phyloP scores from a whole-genome alignment of 37 sponge, comb jelly and placozoan genomes.

The Beroe forskalii region DNA sequence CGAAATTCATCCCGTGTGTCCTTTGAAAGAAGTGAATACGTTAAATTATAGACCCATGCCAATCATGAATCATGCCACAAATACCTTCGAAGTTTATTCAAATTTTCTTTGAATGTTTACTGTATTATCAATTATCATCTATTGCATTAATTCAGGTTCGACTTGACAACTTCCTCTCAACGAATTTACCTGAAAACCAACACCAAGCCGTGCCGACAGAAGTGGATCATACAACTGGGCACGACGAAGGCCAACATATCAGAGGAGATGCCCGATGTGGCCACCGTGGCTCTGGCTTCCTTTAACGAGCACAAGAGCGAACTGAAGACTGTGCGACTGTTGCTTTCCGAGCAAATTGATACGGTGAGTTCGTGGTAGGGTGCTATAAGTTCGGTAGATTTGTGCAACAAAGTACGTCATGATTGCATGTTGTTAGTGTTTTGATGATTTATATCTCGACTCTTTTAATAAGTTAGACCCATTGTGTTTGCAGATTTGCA shows the following conservation, averaged over 20 bases:
- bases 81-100: too few relatives aligned
- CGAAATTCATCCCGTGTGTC: not conserved
- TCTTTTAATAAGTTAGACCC: too few relatives aligned
- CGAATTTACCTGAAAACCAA: slow-evolving; percentile 45
- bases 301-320: slow-evolving; percentile 61
- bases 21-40: too few relatives aligned
- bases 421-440: too few relatives aligned
- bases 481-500: slow-evolving; percentile 8
- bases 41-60: too few relatives aligned
- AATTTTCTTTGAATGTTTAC: too few relatives aligned
- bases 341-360: slow-evolving; percentile 59
- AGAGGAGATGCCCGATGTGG: slow-evolving; percentile 58
- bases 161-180: slow-evolving; percentile 31
- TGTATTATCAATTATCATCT: too few relatives aligned
- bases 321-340: slow-evolving; percentile 22
- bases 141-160: too few relatives aligned
- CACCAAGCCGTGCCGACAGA: slow-evolving; percentile 56
- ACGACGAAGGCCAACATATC: slow-evolving; percentile 44
- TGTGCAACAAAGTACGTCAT: too few relatives aligned
- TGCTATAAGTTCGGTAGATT: too few relatives aligned
- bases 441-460: too few relatives aligned
- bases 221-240: slow-evolving; percentile 46
- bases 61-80: too few relatives aligned
- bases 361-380: slow-evolving; percentile 8
- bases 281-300: not conserved